Base-by-base conservation (phyloP, 1,140 invertebrate genomes). In the Heliconius nattereri region DNA sequence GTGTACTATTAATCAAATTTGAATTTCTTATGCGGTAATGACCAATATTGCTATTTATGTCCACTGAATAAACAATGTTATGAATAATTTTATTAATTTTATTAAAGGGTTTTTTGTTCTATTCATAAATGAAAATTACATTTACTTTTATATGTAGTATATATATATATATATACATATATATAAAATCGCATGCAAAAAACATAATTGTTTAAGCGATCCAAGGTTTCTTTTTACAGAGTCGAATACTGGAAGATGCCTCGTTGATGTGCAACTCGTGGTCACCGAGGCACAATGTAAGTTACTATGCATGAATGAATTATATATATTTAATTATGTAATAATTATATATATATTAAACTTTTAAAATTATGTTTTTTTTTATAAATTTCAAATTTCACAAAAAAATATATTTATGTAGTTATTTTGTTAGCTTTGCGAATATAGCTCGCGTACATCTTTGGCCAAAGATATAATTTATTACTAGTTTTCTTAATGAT, bases 221-320 rank as follows among this genome's bases (percentile, higher is more conserved):
- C 78, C 26, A 76, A 82, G 81, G 37, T 89, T 90, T 90, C 84
- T 88, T 52, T 91, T 97, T 97, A 73, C 97, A 98, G 97, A 97
- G 96, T 95, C 97, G 97, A 91, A 97, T 98, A 94, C 95, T 98
- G 93, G 97, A 98, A 95, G 97, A 98, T 95, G 97, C 97, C 80
- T 97, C 97, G 85, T 96, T 98, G 89, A 97, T 98, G 97, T 98
- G 97, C 95, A 98, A 97, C 95, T 97, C 97, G 57, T 98, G 97
- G 97, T 97, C 97, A 89, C 97, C 97, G 83, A 96, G 97, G 92
- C 97, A 97, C 93, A 98, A 98, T 94, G 97, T 98, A 96, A 97
- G 97, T 97, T 77, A 45, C 35, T 52, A 26, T 75, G 78, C 78
- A 76, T 45, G 79, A 26, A 80, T 60, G 19, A 75, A 35, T 7